Conservation (phyloP, 92 coral and sea anemone genomes). For the Bergia puertoricense region DNA sequence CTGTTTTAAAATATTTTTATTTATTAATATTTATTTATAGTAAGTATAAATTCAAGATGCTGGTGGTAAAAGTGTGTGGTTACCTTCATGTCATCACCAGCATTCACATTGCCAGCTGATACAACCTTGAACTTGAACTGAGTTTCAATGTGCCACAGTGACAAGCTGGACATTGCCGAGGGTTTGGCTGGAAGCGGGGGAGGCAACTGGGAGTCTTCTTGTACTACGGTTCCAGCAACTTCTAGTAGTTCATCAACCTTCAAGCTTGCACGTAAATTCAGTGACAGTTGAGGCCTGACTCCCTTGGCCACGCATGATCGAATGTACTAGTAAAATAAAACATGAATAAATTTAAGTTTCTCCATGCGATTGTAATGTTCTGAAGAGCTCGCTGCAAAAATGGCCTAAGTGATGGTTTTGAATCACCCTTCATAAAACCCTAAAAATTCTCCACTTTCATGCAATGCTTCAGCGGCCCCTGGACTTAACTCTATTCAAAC, state of each 20-base stretch:
- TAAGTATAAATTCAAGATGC: no score
- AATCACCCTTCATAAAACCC: no score
- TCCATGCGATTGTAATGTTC: background rate
- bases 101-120: constrained; percentile 86
- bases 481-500: no score
- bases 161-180: constrained; percentile 53
- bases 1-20: no score
- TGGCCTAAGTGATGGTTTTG: no score
- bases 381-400: no score
- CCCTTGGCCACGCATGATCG: constrained; percentile 30
- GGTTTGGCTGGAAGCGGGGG: constrained; percentile 86
- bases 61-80: background rate
- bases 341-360: background rate
- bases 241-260: constrained; percentile 78
- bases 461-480: no score
- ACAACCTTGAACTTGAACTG: constrained; percentile 77
- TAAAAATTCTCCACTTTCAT: no score
- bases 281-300: constrained; percentile 75
- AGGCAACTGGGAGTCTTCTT: constrained; percentile 37
- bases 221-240: constrained; percentile 51
- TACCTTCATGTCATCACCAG: constrained; percentile 84
- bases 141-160: constrained; percentile 81
- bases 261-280: constrained; percentile 74
- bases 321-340: background rate
- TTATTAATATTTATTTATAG: no score